phyloP scores from a whole-genome alignment of 1,140 invertebrate genomes.

The Ceratina japonica region DNA sequence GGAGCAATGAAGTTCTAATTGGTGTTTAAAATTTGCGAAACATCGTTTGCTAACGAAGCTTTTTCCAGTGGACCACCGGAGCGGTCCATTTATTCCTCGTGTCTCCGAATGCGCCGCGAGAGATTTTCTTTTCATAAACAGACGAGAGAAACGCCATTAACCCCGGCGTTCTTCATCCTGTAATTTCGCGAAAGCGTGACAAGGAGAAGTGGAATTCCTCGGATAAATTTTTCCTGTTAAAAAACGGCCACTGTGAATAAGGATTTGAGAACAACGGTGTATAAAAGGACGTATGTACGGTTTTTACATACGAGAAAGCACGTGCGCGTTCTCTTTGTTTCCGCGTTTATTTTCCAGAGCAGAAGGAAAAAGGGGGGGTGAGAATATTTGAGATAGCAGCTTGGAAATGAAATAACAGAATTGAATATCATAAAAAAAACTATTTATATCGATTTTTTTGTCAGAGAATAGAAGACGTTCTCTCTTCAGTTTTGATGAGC shows the following conservation, averaged over 20 bases:
- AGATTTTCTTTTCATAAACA: slow-evolving; percentile 54
- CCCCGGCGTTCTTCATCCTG: slow-evolving; percentile 37
- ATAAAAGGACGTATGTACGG: background rate
- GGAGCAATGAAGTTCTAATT: slow-evolving; percentile 3
- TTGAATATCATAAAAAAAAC: too few species aligned
- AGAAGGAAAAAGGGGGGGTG: too few species aligned
- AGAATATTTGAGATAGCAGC: too few species aligned
- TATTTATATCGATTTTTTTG: too few species aligned
- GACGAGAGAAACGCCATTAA: slow-evolving; percentile 44
- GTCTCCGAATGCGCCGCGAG: slow-evolving; percentile 22
- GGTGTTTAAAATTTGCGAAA: background rate
- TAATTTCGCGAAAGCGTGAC: slow-evolving; percentile 44
- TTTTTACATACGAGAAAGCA: background rate
- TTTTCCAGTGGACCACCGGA: background rate
- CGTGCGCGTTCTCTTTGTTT: background rate
- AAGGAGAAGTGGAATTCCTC: slow-evolving; percentile 39
- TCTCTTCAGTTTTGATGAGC: too few species aligned
- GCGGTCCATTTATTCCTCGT: slow-evolving; percentile 36
- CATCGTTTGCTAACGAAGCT: too few species aligned
- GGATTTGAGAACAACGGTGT: background rate
- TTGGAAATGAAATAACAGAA: too few species aligned
- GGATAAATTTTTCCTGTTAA: slow-evolving; percentile 50
- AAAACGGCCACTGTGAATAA: background rate
- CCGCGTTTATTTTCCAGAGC: background rate
- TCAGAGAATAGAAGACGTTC: too few species aligned